Conservation (phyloP, 2,113 vertebrate genomes). For the Perognathus longimembris region DNA sequence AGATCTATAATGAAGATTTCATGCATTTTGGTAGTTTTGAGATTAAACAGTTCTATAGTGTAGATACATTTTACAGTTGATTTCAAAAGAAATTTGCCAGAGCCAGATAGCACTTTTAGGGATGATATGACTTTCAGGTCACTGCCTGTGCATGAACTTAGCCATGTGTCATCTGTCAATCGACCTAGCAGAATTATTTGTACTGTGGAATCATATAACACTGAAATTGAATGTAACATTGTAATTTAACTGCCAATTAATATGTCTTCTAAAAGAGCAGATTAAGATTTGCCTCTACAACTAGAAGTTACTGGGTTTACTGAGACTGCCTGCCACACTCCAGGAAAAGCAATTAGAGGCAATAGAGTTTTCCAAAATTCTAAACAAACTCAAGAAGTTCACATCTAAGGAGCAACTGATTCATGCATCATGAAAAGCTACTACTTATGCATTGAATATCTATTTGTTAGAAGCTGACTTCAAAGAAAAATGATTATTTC, state of each 20-base stretch:
- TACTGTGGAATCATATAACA: background rate
- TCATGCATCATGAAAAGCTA: background rate
- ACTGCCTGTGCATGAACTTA: background rate
- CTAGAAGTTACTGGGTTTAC: background rate
- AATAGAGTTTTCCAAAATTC: background rate
- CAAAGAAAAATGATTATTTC: constrained; percentile 23
- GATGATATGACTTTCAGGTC: background rate
- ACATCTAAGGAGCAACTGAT: background rate
- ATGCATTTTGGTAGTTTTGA: background rate
- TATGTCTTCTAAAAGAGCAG: constrained; percentile 1
- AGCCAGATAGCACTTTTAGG: background rate
- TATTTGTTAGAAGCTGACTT: constrained; percentile 27
- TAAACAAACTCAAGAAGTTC: constrained; percentile 20
- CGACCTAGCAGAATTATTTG: constrained; percentile 35
- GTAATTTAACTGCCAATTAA: constrained; percentile 49
- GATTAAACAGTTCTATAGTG: background rate
- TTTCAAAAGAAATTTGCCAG: constrained; percentile 8
- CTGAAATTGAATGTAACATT: constrained; percentile 30
- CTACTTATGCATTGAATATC: background rate
- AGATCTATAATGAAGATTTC: background rate
- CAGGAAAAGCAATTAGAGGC: constrained; percentile 20
- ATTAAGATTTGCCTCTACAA: background rate
- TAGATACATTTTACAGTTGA: background rate
- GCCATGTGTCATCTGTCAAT: background rate
- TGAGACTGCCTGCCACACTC: background rate